A percentile compares a stretch with the other conserved stretches of the same genome.
phyloP scores from a whole-genome alignment of 2,888 invertebrate species.

The Watsonalla cultraria region DNA sequence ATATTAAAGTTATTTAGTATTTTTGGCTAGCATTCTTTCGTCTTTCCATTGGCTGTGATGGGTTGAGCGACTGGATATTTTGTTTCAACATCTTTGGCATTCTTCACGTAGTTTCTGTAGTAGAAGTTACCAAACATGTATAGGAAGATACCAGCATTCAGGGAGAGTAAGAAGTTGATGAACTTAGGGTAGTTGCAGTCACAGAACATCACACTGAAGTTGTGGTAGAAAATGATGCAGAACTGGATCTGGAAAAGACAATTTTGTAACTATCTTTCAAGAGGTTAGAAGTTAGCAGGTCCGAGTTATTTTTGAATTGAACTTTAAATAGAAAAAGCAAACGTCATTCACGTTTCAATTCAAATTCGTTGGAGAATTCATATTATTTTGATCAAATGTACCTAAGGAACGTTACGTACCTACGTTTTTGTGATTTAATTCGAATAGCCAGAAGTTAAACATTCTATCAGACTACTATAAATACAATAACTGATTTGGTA shows the following conservation, averaged over 20 bases:
- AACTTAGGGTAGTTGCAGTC: slow-evolving; percentile 85
- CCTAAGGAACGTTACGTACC: too few species aligned
- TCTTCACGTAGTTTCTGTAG: slow-evolving; percentile 80
- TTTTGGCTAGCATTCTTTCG: slow-evolving; percentile 54
- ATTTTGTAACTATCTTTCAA: background rate
- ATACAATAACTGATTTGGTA: too few species aligned
- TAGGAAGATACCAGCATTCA: slow-evolving; percentile 84
- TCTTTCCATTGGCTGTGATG: slow-evolving; percentile 35
- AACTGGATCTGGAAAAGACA: slow-evolving; percentile 82
- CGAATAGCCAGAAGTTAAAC: too few species aligned
- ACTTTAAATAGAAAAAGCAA: too few species aligned
- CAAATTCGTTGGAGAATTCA: too few species aligned
- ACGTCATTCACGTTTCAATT: too few species aligned
- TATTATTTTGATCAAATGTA: too few species aligned
- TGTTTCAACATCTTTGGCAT: slow-evolving; percentile 10
- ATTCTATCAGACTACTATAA: too few species aligned
- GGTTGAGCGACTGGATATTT: slow-evolving; percentile 1
- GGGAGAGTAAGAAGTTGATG: slow-evolving; percentile 81
- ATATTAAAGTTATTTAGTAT: slow-evolving; percentile 13
- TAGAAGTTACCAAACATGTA: slow-evolving; percentile 90
- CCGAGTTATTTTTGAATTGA: too few species aligned
- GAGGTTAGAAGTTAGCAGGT: background rate
- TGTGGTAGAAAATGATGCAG: slow-evolving; percentile 85
- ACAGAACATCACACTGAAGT: slow-evolving; percentile 80
- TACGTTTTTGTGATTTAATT: too few species aligned